Evolutionary conservation across 1,140 invertebrate species (phyloP).

Genomic region (Galendromus occidentalis): DNA sequence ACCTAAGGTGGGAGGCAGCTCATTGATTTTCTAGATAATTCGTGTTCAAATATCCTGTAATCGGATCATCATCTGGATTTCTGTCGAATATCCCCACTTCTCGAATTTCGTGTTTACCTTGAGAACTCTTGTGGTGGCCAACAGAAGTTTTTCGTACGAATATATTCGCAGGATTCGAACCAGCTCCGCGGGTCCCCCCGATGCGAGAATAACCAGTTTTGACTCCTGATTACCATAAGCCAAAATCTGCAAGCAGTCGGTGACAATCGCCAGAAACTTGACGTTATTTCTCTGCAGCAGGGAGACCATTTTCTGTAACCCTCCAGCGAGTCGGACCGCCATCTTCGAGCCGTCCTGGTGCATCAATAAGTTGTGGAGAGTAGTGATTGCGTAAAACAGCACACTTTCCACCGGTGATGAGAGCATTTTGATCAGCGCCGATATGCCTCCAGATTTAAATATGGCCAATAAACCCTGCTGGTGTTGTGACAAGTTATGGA

Average conservation of each 20-base stretch:
- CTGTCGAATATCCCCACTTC: too few relatives aligned
- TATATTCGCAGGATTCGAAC: constrained; percentile 31
- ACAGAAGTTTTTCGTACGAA: constrained; percentile 33
- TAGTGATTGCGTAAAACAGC: constrained; percentile 34
- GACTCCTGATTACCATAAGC: constrained; percentile 33
- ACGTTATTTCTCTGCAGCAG: constrained; percentile 30
- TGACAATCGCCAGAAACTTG: constrained; percentile 34
- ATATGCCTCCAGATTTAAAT: constrained; percentile 34
- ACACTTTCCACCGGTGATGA: constrained; percentile 28
- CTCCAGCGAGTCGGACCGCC: constrained; percentile 31
- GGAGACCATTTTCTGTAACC: constrained; percentile 33
- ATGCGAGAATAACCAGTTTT: constrained; percentile 32
- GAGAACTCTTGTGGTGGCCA: constrained; percentile 32
- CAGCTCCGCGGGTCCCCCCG: constrained; percentile 31
- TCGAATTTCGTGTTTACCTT: too few relatives aligned
- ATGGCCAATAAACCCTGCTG: constrained; percentile 32
- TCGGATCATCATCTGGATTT: neutral
- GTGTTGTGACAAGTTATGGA: constrained; percentile 32
- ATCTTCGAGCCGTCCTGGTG: constrained; percentile 33
- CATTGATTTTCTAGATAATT: constrained; percentile 26
- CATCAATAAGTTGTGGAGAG: constrained; percentile 34
- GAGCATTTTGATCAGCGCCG: constrained; percentile 31
- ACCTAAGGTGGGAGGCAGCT: too few relatives aligned
- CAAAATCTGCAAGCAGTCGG: constrained; percentile 33
- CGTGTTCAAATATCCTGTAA: constrained; percentile 22